These are phyloP conservation scores for Heteropelma amictum DNA, from an alignment of 2,888 invertebrate genomes.

Conservation along the genomic window DNA sequence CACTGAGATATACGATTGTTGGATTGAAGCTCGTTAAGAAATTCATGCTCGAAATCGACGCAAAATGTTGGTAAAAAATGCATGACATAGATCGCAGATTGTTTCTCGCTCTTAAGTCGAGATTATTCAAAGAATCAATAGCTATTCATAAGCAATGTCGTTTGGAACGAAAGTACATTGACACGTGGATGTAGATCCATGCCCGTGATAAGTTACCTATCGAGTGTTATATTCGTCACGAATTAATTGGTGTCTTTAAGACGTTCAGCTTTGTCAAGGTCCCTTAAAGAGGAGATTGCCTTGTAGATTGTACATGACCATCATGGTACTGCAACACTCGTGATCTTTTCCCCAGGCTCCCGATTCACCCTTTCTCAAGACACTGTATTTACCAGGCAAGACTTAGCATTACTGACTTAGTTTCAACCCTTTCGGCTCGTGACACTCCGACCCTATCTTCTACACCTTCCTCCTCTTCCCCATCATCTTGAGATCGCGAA, in stretches of 20 bases:
- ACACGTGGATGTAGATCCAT: not conserved
- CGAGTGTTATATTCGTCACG: not conserved
- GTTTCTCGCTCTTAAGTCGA: too few relatives aligned
- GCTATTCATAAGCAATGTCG: too few relatives aligned
- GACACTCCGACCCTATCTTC: slow-evolving; percentile 28
- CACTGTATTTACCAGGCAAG: slow-evolving; percentile 49
- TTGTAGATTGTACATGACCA: slow-evolving; percentile 37
- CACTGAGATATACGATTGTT: too few relatives aligned
- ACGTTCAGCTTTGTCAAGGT: slow-evolving; percentile 36
- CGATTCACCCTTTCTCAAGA: slow-evolving; percentile 42
- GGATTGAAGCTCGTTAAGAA: too few relatives aligned
- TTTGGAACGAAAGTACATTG: not conserved
- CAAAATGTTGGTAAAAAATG: too few relatives aligned
- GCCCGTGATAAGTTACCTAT: not conserved
- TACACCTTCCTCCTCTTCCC: slow-evolving; percentile 2
- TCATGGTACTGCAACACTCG: slow-evolving; percentile 17
- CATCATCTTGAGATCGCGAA: slow-evolving; percentile 20
- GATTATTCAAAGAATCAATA: too few relatives aligned
- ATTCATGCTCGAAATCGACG: too few relatives aligned
- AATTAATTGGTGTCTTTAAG: slow-evolving; percentile 43
- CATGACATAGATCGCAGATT: too few relatives aligned
- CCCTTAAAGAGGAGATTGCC: slow-evolving; percentile 51
- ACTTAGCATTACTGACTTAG: slow-evolving; percentile 70
- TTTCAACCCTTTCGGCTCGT: slow-evolving; percentile 69
- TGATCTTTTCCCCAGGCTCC: slow-evolving; percentile 28